Evolutionary conservation across 2,113 vertebrate genomes (phyloP).

Genomic region (Platichthys flesus): DNA sequence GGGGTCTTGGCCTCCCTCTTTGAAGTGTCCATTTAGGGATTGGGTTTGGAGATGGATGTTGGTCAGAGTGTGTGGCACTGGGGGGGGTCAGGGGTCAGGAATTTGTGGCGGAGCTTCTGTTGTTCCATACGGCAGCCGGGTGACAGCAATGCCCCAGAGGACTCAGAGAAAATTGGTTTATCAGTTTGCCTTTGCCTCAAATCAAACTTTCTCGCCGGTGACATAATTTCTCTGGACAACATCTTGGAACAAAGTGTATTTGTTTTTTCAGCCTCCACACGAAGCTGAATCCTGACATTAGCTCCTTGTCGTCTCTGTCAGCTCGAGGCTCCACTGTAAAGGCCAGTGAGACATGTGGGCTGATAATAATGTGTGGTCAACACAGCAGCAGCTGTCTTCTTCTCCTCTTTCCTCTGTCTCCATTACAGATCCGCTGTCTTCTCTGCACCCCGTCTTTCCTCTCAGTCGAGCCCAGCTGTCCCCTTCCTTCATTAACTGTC

Average conservation of each 20-base stretch:
- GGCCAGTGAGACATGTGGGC: conserved; percentile 41
- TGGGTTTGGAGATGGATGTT: conserved; percentile 53
- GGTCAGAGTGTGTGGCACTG: conserved; percentile 51
- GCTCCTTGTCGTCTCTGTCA: conserved; percentile 29
- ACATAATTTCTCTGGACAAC: conserved; percentile 8
- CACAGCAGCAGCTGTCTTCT: conserved; percentile 71
- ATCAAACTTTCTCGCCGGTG: not conserved
- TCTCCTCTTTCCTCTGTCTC: conserved; percentile 57
- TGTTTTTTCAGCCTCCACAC: not conserved
- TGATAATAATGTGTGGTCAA: conserved; percentile 63
- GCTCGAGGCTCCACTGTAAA: conserved; percentile 25
- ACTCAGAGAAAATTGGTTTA: conserved; percentile 13
- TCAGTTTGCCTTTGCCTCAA: conserved; percentile 12
- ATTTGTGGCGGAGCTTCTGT: conserved; percentile 38
- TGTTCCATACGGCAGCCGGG: conserved; percentile 27
- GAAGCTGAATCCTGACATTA: conserved; percentile 12
- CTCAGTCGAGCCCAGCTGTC: conserved; percentile 70
- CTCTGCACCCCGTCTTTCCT: conserved; percentile 34
- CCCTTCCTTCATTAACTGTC: conserved; percentile 63
- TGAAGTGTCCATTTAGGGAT: conserved; percentile 56
- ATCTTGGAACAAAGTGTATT: no score
- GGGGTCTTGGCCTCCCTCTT: conserved; percentile 56
- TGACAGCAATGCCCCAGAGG: conserved; percentile 26
- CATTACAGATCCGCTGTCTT: conserved; percentile 65
- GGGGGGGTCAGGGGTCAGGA: conserved; percentile 55